Conservation (phyloP, 2,888 invertebrate genomes). For the Drosophila stalkeri region DNA sequence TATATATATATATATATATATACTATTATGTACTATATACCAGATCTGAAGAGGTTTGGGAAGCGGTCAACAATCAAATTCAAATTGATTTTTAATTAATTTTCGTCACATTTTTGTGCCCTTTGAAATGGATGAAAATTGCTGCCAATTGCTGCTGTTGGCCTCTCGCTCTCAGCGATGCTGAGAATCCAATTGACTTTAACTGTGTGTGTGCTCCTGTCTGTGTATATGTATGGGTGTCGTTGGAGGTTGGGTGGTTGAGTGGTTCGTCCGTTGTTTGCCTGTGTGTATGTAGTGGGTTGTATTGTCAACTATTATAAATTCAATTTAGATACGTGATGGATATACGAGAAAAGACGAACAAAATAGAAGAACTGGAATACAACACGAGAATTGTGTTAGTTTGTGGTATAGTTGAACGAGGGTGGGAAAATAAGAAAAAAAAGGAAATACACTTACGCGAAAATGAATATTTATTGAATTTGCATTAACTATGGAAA, state of each 20-base stretch:
- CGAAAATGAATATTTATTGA: neutral
- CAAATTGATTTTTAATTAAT: conserved; percentile 80
- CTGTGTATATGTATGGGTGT: conserved; percentile 1
- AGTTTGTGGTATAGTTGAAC: conserved; percentile 11
- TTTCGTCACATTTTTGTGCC: conserved; percentile 77
- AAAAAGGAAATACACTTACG: neutral
- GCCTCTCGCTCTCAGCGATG: conserved; percentile 26
- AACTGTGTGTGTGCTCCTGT: neutral
- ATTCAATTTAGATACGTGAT: conserved; percentile 72
- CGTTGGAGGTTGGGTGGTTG: neutral
- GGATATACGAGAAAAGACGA: conserved; percentile 27
- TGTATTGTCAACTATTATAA: conserved; percentile 75
- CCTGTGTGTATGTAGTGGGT: conserved; percentile 12
- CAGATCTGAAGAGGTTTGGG: conserved; percentile 18
- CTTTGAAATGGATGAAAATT: conserved; percentile 51
- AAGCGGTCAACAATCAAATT: conserved; percentile 74
- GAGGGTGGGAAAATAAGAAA: neutral
- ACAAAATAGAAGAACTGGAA: conserved; percentile 8
- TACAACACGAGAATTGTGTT: conserved; percentile 24
- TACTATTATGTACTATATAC: neutral
- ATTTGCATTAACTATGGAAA: neutral
- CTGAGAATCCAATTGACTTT: conserved; percentile 39
- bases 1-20: neutral
- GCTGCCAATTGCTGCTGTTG: conserved; percentile 40
- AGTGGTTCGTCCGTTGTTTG: conserved; percentile 9